phyloP scores from a whole-genome alignment of 2,888 invertebrate genomes.

The Hyles lineata region DNA sequence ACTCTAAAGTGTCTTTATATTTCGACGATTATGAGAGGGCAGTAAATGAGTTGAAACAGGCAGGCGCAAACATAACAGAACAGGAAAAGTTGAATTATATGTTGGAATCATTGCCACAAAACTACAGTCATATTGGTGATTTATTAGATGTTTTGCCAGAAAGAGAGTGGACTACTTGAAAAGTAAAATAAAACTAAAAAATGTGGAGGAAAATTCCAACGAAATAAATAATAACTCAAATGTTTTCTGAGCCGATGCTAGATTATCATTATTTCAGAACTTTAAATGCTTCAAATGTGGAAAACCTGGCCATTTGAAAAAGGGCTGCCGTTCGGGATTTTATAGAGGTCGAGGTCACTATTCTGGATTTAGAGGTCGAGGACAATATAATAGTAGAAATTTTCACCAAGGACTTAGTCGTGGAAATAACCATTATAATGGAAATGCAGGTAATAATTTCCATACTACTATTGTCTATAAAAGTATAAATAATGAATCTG shows the following conservation, averaged over 20 bases:
- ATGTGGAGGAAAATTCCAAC: conserved; percentile 34
- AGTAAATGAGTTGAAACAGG: conserved; percentile 37
- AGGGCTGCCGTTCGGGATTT: background rate
- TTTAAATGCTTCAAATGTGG: conserved; percentile 17
- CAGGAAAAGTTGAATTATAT: conserved; percentile 19
- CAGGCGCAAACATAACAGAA: background rate
- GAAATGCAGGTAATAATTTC: conserved; percentile 5
- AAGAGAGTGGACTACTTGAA: conserved; percentile 24
- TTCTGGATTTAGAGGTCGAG: background rate
- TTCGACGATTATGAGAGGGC: conserved; percentile 42
- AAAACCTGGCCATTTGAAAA: conserved; percentile 11
- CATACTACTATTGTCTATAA: conserved; percentile 12
- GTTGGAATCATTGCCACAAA: conserved; percentile 2
- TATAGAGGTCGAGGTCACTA: background rate
- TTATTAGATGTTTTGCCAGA: conserved; percentile 26
- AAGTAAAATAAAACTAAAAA: conserved; percentile 30
- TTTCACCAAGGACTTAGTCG: background rate
- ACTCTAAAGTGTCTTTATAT: conserved; percentile 34
- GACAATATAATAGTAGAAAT: background rate
- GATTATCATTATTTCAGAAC: background rate
- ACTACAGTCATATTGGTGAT: conserved; percentile 25
- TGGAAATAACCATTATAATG: background rate
- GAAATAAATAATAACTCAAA: background rate
- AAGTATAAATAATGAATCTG: background rate
- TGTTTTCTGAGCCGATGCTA: background rate